Evolutionary conservation across 2,113 vertebrate species (phyloP).

Genomic region (Dromaius novaehollandiae): DNA sequence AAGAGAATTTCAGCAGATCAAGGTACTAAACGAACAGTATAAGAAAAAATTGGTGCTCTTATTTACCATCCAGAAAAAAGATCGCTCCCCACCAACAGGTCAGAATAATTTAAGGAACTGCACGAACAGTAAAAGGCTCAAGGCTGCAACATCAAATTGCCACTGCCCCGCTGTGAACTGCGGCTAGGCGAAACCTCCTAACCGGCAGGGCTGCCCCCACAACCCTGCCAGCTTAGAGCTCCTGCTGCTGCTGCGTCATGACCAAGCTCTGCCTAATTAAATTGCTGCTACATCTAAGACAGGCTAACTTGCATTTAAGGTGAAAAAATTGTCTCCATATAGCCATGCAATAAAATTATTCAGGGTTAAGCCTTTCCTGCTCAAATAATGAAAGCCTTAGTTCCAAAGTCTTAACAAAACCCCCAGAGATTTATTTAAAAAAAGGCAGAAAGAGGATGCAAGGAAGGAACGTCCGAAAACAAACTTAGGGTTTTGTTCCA

Average conservation of each 20-base stretch:
- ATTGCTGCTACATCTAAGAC: not conserved
- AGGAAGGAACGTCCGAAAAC: constrained; percentile 18
- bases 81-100: accelerated
- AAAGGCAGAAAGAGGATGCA: not conserved
- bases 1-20: not conserved
- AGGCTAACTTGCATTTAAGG: not conserved
- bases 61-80: not conserved
- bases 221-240: not conserved
- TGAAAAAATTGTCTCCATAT: not conserved
- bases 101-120: not conserved
- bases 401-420: not conserved
- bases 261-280: not conserved
- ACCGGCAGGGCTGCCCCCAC: not conserved
- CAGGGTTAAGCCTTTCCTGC: not conserved
- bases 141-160: not conserved
- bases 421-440: not conserved
- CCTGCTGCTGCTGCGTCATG: not conserved
- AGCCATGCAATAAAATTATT: not conserved
- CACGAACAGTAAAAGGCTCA: not conserved
- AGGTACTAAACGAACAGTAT: not conserved
- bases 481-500: not conserved
- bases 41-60: not conserved
- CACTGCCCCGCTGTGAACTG: not conserved
- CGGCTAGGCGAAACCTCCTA: accelerated
- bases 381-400: not conserved